Evolutionary conservation across 2,113 vertebrate species (phyloP), one percentile per base, ranked within the genome.

Genomic region (Nettapus auritus): DNA sequence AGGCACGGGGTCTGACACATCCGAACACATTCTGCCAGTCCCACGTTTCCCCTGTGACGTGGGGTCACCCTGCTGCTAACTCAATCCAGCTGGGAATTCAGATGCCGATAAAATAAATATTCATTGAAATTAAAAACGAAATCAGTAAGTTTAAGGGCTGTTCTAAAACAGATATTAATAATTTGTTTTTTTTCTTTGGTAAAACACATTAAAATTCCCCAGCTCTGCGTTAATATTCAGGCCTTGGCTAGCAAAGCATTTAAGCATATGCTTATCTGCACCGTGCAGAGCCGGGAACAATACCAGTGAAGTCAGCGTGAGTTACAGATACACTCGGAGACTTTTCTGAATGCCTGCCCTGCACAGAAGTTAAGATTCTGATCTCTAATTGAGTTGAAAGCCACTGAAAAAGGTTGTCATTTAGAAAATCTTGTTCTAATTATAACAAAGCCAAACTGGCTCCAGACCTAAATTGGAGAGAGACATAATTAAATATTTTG

Each of bases 381-480:
- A 42, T 77, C 63, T 81, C 55, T 77, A 69, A 88, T 40, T 85
- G 44, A 57, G 25, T 69, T 90, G 71, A 87, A 90, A 91, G 36
- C 53, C 44, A 36, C 42, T 67, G 78, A 55, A 84, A 85, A 91
- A 85, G 63, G 21, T 10, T 29, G 94, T 78, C 3, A 74, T 71
- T 90, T 74, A 81, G 36, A 92, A 93, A 95, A 96, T 40, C 73
- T 92, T 78, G 59, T 81, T 92, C 20, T 8, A 62, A 92, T 92
- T 86, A 95, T 69, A 97, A 86, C 15, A 77, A 92, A 63, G 7
- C 36, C 29, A 86, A 88, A 90, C 25, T 59, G 68, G 64, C 73
- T 93, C 42, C 73, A 88, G 76, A 90, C 12, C 44, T 88, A 64
- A 92, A 91, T 33, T 86, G 34, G n/a, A 82, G 40, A 85, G 60